These are phyloP conservation scores for Habropoda laboriosa DNA, from an alignment of 1,140 invertebrate species.

Conservation along the genomic window DNA sequence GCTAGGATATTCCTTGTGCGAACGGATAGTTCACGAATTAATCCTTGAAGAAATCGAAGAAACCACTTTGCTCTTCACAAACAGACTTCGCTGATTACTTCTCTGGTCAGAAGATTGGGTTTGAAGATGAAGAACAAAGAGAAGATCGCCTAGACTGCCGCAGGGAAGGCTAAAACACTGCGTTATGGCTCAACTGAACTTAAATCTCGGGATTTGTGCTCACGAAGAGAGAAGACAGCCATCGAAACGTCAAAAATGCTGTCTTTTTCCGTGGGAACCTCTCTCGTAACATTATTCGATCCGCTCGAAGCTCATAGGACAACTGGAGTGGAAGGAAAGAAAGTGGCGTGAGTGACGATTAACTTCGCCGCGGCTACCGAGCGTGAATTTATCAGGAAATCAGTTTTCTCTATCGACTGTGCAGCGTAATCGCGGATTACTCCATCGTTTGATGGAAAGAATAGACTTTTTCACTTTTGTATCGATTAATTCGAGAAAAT, in stretches of 20 bases:
- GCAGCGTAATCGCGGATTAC: neutral
- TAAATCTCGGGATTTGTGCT: constrained; percentile 15
- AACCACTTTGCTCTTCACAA: constrained; percentile 22
- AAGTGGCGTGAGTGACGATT: neutral
- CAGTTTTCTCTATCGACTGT: neutral
- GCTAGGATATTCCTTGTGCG: neutral
- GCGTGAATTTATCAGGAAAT: constrained; percentile 18
- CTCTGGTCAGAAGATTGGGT: neutral
- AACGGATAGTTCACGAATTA: neutral
- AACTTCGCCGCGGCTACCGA: constrained; percentile 1
- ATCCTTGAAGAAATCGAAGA: no score
- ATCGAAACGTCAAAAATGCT: neutral
- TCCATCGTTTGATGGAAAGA: neutral
- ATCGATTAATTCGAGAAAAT: neutral
- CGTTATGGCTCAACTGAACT: constrained; percentile 11
- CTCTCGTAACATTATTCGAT: constrained; percentile 9
- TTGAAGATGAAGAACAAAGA: neutral
- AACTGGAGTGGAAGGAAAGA: neutral
- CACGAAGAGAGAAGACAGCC: neutral
- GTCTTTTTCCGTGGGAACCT: neutral
- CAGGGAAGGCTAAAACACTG: no score
- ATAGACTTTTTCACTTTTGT: neutral
- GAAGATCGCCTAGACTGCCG: neutral
- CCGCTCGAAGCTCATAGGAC: neutral
- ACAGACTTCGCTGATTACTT: constrained; percentile 20